A percentile compares a stretch with the other conserved stretches of the same genome.
phyloP scores from a whole-genome alignment of 2,113 vertebrate genomes.

The Anguilla rostrata region DNA sequence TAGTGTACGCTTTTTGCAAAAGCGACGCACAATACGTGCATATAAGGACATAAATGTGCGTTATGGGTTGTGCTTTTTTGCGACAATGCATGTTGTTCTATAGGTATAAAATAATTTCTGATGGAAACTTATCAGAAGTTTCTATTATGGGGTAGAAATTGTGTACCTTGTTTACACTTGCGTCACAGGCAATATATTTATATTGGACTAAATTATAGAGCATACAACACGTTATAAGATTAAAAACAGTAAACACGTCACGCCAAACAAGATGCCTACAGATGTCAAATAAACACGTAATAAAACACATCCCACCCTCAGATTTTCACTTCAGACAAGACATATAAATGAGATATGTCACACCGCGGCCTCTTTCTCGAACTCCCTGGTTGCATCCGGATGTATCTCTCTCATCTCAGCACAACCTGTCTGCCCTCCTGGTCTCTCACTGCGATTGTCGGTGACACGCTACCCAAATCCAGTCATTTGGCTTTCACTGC shows the following conservation, averaged over 20 bases:
- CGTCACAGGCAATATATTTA: not conserved
- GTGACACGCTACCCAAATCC: not conserved
- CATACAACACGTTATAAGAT: not conserved
- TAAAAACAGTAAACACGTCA: not conserved
- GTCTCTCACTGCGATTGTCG: not conserved
- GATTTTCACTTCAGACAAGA: not conserved
- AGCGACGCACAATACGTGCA: too few relatives aligned
- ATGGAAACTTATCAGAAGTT: not conserved
- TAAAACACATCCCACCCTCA: not conserved
- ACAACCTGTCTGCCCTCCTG: not conserved
- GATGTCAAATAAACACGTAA: not conserved
- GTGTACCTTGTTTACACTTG: not conserved
- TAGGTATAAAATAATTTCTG: too few relatives aligned
- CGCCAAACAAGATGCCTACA: not conserved
- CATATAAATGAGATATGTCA: not conserved
- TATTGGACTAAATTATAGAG: not conserved
- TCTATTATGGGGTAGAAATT: not conserved
- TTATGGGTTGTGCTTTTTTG: too few relatives aligned
- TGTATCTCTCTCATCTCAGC: not conserved
- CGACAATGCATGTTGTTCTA: too few relatives aligned
- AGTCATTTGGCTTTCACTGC: not conserved
- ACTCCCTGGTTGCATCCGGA: not conserved
- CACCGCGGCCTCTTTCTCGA: not conserved
- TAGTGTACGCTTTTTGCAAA: too few relatives aligned
- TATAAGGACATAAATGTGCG: too few relatives aligned